A percentile compares a stretch with the other conserved stretches of the same genome.
phyloP scores from a whole-genome alignment of 2,888 invertebrate genomes.

The Syrphus vitripennis region DNA sequence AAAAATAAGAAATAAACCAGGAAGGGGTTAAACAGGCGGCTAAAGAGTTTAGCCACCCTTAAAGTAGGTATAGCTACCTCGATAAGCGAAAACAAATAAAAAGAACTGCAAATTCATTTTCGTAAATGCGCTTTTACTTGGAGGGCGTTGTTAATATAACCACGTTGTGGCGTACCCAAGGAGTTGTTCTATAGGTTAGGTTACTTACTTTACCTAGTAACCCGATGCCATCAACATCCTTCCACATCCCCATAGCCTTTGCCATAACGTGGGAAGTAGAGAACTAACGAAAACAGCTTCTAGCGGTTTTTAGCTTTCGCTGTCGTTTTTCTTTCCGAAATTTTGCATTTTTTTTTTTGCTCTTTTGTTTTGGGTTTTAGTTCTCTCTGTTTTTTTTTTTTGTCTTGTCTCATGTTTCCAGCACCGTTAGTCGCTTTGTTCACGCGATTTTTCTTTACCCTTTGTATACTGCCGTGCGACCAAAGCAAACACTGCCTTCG shows the following conservation, averaged over 20 bases:
- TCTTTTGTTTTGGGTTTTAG: background rate
- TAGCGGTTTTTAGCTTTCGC: constrained; percentile 32
- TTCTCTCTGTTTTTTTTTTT: background rate
- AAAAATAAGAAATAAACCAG: background rate
- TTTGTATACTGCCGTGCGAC: constrained; percentile 16
- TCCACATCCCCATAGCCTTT: background rate
- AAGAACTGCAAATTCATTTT: constrained; percentile 52
- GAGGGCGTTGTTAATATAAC: constrained; percentile 59
- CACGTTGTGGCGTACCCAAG: constrained; percentile 43
- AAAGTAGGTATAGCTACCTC: background rate
- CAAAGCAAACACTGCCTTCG: constrained; percentile 49
- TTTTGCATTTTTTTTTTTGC: constrained; percentile 13
- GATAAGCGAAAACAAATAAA: background rate
- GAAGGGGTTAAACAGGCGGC: constrained; percentile 26
- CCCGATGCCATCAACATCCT: background rate
- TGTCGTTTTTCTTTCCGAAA: constrained; percentile 36
- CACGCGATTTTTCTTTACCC: constrained; percentile 30
- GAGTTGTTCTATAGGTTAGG: constrained; percentile 18
- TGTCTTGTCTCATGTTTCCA: background rate
- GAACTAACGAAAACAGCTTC: constrained; percentile 56
- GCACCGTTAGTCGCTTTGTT: constrained; percentile 30
- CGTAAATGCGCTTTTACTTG: constrained; percentile 56
- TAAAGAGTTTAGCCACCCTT: constrained; percentile 22
- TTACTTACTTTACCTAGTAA: constrained; percentile 50
- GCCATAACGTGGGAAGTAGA: background rate